Conservation (phyloP, 1,140 invertebrate species). For the Philaenus spumarius region DNA sequence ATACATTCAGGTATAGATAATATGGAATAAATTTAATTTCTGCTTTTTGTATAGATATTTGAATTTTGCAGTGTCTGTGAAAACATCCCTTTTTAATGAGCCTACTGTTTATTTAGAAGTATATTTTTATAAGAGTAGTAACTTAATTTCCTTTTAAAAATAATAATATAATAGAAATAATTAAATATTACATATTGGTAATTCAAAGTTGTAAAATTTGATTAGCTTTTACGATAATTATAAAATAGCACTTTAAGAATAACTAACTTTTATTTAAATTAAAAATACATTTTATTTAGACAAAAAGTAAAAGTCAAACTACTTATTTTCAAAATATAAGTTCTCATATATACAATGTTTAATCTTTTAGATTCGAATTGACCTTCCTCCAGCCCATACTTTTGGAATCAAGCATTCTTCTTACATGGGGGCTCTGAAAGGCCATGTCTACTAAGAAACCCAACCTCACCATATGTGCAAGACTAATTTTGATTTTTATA, state of each 20-base stretch:
- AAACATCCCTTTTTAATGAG: too few species aligned
- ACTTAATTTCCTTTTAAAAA: not conserved
- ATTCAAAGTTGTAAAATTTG: not conserved
- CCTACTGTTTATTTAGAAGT: too few species aligned
- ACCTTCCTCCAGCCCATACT: conserved; percentile 30
- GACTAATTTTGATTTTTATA: too few species aligned
- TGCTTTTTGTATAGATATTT: too few species aligned
- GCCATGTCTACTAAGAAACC: too few species aligned
- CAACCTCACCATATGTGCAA: too few species aligned
- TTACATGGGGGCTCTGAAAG: conserved; percentile 11
- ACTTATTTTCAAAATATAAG: not conserved
- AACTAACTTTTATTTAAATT: too few species aligned
- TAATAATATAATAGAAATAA: not conserved
- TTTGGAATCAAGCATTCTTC: conserved; percentile 34
- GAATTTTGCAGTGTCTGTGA: too few species aligned
- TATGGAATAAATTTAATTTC: too few species aligned
- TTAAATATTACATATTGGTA: not conserved
- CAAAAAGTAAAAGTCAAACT: too few species aligned
- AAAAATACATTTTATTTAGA: not conserved
- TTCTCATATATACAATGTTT: conserved; percentile 1
- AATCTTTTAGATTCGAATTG: conserved; percentile 27
- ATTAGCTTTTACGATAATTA: not conserved
- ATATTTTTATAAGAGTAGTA: too few species aligned
- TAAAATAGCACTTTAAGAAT: not conserved
- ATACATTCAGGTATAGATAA: too few species aligned